Evolutionary conservation across 2,113 vertebrate species (phyloP), one percentile per base, ranked within the genome.

Genomic region (Cettia cetti): DNA sequence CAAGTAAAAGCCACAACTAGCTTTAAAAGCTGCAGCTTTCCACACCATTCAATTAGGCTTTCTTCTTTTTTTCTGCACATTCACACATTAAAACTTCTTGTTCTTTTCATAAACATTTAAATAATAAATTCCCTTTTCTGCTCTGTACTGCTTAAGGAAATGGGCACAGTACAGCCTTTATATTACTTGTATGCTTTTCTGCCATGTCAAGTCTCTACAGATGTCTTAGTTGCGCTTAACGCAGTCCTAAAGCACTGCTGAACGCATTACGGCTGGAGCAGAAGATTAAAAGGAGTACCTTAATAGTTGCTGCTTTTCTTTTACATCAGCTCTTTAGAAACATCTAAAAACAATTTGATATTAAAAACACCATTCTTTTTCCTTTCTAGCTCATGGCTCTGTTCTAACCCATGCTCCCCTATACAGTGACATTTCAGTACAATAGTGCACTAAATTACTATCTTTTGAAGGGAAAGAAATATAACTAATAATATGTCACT

Each of bases 51-150:
- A 91, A 15, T 88, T 79, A 91, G 15, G 52, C 81, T 68, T 89
- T 90, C 63, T 69, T 86, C 35, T 78, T 84, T 86, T 86, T 68
- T 85, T 28, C 74, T n/a, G 42, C 54, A n/a, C 52, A 5, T 86
- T 95, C 93, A 91, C 60, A 79, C 91, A 75, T 94, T 86, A 92
- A 89, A 89, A 75, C 44, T 86, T 66, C 80, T 90, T 82, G 66
- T 77, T 74, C 89, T 95, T 95, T 75, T 86, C 81, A 92, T 82
- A 94, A 94, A 92, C 82, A 90, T 65, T 92, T 96, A 90, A 96
- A 96, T 94, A 96, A 96, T 93, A 95, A 94, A 94, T 95, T 87
- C 53, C 61, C 69, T 87, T 85, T 82, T 89, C 75, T 89, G 44
- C 63, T 89, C 86, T 64, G 26, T 50, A 28, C 65, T 61, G 74